Conservation (phyloP, 2,797 vertebrate genomes). For the Zalophus californianus region DNA sequence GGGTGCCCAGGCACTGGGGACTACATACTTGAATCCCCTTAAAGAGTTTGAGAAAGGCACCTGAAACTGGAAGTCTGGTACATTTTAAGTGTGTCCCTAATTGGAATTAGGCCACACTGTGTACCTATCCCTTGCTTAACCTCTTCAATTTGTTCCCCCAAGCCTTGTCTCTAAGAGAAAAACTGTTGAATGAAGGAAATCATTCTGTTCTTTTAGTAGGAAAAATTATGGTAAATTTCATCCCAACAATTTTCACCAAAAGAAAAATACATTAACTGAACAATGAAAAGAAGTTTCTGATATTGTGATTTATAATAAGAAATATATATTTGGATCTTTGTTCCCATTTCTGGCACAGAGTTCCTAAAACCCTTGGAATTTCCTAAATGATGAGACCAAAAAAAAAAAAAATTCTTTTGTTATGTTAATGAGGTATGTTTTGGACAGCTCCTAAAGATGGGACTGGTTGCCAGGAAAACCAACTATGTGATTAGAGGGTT, state of each 20-base stretch:
- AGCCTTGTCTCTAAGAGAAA: conserved; percentile 26
- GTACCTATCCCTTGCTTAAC: neutral
- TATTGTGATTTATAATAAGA: neutral
- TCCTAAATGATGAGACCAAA: neutral
- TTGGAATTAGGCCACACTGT: neutral
- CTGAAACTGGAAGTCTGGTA: neutral
- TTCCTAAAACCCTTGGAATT: neutral
- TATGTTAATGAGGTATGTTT: neutral
- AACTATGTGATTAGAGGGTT: neutral
- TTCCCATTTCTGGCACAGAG: neutral
- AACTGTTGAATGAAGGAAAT: conserved; percentile 42
- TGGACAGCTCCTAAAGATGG: too few species aligned
- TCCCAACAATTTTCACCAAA: conserved; percentile 15
- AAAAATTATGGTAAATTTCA: conserved; percentile 40
- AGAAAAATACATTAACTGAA: conserved; percentile 3
- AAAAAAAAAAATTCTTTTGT: neutral
- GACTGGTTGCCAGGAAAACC: neutral
- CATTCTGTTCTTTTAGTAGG: conserved; percentile 24
- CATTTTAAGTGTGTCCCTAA: neutral
- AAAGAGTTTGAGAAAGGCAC: neutral
- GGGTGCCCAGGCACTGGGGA: neutral
- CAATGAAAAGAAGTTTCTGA: neutral
- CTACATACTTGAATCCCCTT: neutral
- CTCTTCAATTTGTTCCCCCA: conserved; percentile 23
- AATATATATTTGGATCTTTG: neutral